Evolutionary conservation across 2,113 vertebrate species (phyloP).

Genomic region (Actenoides hombroni): DNA sequence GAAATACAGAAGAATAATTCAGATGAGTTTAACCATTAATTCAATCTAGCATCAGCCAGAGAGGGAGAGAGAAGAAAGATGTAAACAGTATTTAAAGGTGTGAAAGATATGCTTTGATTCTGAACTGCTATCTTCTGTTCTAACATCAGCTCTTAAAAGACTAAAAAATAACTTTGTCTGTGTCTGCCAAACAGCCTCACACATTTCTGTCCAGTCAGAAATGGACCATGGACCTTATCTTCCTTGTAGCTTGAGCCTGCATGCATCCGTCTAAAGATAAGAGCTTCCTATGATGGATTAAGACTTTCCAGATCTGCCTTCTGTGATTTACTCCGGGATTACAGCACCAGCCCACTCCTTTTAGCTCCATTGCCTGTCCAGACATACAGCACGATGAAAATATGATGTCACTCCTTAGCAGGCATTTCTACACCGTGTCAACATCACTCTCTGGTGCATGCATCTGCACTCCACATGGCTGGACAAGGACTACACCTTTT

Average conservation of each 20-base stretch:
- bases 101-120: background rate
- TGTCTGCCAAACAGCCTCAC: background rate
- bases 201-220: background rate
- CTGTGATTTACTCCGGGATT: slow-evolving; percentile 44
- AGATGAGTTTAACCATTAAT: background rate
- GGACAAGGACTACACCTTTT: background rate
- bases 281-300: slow-evolving; percentile 10
- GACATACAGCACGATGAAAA: background rate
- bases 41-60: background rate
- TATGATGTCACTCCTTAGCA: background rate
- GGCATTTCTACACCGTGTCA: background rate
- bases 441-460: background rate
- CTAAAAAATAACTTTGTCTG: background rate
- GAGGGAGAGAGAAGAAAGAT: background rate
- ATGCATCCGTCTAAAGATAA: background rate
- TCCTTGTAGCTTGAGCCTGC: background rate
- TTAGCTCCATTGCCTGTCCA: background rate
- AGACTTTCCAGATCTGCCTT: slow-evolving; percentile 15
- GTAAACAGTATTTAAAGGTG: background rate
- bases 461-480: accelerated
- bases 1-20: background rate
- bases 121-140: background rate
- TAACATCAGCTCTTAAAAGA: background rate
- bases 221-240: background rate
- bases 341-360: background rate